Conservation (phyloP, 2,888 invertebrate species). For the Micropterix aruncella region DNA sequence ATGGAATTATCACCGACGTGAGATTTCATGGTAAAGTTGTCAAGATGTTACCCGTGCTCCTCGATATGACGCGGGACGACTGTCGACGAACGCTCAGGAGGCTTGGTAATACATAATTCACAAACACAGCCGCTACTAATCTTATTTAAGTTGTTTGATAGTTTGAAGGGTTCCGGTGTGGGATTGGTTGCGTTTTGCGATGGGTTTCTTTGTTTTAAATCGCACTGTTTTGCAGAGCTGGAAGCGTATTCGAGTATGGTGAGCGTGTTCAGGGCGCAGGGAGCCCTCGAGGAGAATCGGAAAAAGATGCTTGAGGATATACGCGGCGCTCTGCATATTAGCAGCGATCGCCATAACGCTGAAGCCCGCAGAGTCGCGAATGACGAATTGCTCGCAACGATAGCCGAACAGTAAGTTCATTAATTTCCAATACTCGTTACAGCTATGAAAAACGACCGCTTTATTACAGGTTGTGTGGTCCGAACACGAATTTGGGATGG, state of each 20-base stretch:
- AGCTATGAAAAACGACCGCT: constrained; percentile 3
- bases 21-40: constrained; percentile 20
- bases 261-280: constrained; percentile 85
- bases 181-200: not conserved
- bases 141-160: too few species aligned
- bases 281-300: constrained; percentile 72
- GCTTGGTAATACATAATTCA: constrained; percentile 57
- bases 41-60: constrained; percentile 51
- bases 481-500: constrained; percentile 64
- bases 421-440: constrained; percentile 5
- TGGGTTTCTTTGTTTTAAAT: constrained; percentile 17
- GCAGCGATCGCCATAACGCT: constrained; percentile 81
- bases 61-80: constrained; percentile 80
- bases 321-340: constrained; percentile 70
- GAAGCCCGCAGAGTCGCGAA: constrained; percentile 85
- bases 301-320: constrained; percentile 72
- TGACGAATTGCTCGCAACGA: constrained; percentile 77
- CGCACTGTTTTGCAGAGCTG: constrained; percentile 59
- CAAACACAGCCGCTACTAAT: too few species aligned
- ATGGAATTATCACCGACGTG: constrained; percentile 22
- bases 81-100: constrained; percentile 77
- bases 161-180: too few species aligned
- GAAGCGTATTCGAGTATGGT: constrained; percentile 86
- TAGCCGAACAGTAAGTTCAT: constrained; percentile 78
- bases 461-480: constrained; percentile 43